phyloP scores from a whole-genome alignment of 1,140 invertebrate species.

The Lordiphosa mommai region DNA sequence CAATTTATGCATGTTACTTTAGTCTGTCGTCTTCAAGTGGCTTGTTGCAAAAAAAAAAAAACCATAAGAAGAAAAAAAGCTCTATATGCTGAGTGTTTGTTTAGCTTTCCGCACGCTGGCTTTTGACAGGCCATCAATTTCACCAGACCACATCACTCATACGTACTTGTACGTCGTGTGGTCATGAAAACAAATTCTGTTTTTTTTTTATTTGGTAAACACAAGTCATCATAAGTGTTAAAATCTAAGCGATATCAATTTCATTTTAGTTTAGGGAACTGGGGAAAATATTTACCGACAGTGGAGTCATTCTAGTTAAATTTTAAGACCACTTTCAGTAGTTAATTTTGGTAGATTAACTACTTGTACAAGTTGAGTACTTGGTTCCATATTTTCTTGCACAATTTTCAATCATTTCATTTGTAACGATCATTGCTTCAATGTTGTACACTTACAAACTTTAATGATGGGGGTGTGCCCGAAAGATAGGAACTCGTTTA shows the following conservation, averaged over 20 bases:
- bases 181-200: conserved; percentile 12
- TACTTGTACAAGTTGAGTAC: too few species aligned
- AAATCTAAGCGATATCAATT: too few species aligned
- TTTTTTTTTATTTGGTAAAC: conserved; percentile 13
- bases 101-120: conserved; percentile 31
- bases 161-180: conserved; percentile 13
- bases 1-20: conserved; percentile 23
- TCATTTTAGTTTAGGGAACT: too few species aligned
- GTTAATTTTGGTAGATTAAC: too few species aligned
- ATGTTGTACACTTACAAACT: too few species aligned
- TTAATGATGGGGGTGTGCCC: too few species aligned
- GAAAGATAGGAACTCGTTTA: too few species aligned
- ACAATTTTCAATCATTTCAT: too few species aligned
- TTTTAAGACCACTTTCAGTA: conserved; percentile 1
- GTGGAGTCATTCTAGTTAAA: neutral
- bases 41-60: neutral
- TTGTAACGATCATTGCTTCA: too few species aligned
- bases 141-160: conserved; percentile 30
- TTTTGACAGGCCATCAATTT: conserved; percentile 62
- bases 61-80: conserved; percentile 10
- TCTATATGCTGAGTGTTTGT: conserved; percentile 40
- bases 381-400: too few species aligned
- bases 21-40: conserved; percentile 31
- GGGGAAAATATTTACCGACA: too few species aligned
- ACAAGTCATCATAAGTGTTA: neutral